Conservation (phyloP, 2,113 vertebrate species). For the Scortum barcoo region DNA sequence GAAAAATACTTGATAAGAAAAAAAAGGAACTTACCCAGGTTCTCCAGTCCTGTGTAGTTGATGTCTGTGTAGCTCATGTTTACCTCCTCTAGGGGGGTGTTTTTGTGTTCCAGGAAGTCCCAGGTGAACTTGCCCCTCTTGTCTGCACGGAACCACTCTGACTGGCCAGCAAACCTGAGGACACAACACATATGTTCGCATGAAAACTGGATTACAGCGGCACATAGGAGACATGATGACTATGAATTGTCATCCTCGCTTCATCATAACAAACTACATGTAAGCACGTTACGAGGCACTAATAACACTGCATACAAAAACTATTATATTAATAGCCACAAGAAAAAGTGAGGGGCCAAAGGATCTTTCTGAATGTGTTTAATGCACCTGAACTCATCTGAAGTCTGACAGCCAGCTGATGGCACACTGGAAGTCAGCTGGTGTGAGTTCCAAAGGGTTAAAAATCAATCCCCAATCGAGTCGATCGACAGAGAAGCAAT, state of each 20-base stretch:
- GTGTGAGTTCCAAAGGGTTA: background rate
- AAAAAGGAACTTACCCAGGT: slow-evolving; percentile 81
- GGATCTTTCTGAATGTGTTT: background rate
- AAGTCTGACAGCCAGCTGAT: background rate
- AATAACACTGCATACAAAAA: background rate
- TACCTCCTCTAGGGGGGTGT: slow-evolving; percentile 81
- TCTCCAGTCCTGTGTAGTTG: slow-evolving; percentile 85
- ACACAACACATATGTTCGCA: background rate
- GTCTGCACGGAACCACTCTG: slow-evolving; percentile 81
- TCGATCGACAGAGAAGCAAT: background rate
- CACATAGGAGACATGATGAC: background rate
- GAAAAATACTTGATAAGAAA: background rate
- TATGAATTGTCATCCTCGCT: background rate
- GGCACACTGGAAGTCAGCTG: too few relatives aligned
- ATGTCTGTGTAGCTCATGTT: slow-evolving; percentile 85
- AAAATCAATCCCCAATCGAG: background rate
- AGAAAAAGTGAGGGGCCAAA: background rate
- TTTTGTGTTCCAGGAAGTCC: slow-evolving; percentile 71
- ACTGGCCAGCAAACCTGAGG: slow-evolving; percentile 85
- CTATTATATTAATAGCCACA: background rate
- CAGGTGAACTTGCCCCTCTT: slow-evolving; percentile 61
- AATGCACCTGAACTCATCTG: background rate
- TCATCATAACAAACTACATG: background rate
- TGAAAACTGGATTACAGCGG: background rate
- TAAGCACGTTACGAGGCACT: background rate